These are phyloP conservation scores for Malaclemys terrapin DNA, from an alignment of 2,113 vertebrate species.

Conservation along the genomic window DNA sequence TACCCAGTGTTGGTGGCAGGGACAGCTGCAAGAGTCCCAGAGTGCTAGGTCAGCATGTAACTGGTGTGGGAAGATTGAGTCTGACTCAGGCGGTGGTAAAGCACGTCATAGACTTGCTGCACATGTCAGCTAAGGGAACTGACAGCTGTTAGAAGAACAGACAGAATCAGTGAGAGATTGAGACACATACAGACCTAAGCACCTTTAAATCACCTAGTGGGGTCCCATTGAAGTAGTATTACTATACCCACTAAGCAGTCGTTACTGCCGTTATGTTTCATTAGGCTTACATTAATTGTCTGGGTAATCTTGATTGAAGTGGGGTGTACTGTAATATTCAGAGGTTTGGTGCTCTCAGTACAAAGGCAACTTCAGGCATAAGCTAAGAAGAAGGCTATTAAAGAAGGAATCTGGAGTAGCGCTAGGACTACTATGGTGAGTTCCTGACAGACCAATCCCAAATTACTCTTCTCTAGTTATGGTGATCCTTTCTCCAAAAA, in stretches of 20 bases:
- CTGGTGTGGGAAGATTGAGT: neutral
- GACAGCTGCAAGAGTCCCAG: neutral
- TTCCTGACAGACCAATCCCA: neutral
- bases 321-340: neutral
- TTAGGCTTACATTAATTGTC: neutral
- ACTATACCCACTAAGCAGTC: accelerated
- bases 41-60: neutral
- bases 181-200: neutral
- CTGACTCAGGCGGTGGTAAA: neutral
- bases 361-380: neutral
- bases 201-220: neutral
- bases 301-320: neutral
- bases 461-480: neutral
- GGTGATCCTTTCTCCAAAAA: neutral
- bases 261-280: neutral
- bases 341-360: neutral
- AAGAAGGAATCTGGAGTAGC: neutral
- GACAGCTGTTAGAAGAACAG: neutral
- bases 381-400: neutral
- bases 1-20: neutral
- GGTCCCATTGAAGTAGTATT: neutral
- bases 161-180: neutral
- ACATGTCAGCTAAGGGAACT: neutral
- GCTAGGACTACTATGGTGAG: neutral
- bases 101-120: neutral